Conservation (phyloP, 1,140 invertebrate genomes). For the Zaprionus nigranus region DNA sequence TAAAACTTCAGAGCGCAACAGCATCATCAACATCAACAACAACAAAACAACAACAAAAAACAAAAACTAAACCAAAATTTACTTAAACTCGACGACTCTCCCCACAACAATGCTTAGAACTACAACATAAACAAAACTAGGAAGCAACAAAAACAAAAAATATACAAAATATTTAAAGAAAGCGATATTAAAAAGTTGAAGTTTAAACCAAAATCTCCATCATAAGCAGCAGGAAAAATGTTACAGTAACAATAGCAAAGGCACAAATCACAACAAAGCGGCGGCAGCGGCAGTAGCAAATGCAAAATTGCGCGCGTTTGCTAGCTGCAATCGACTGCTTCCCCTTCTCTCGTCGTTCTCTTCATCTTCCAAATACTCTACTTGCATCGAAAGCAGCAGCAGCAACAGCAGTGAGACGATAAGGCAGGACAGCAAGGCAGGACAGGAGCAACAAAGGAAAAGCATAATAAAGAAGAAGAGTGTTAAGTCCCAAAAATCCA, state of each 20-base stretch:
- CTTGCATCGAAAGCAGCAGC: slow-evolving; percentile 23
- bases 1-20: slow-evolving; percentile 30
- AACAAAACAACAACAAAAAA: slow-evolving; percentile 35
- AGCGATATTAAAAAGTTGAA: slow-evolving; percentile 14
- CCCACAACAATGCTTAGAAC: slow-evolving; percentile 25
- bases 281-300: slow-evolving; percentile 33
- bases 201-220: slow-evolving; percentile 21
- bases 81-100: slow-evolving; percentile 1
- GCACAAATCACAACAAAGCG: slow-evolving; percentile 18
- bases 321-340: slow-evolving; percentile 31
- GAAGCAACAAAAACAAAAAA: slow-evolving; percentile 20
- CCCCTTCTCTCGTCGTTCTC: slow-evolving; percentile 24
- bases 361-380: slow-evolving; percentile 22
- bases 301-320: slow-evolving; percentile 48
- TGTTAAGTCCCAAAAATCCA: slow-evolving; percentile 24
- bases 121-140: slow-evolving; percentile 36
- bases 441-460: neutral
- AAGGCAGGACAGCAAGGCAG: slow-evolving; percentile 11
- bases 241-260: slow-evolving; percentile 33
- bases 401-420: slow-evolving; percentile 4
- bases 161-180: slow-evolving; percentile 6
- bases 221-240: slow-evolving; percentile 23
- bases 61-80: slow-evolving; percentile 22
- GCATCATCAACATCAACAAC: slow-evolving; percentile 10
- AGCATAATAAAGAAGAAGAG: neutral